Evolutionary conservation across 1,140 invertebrate species (phyloP).

Genomic region (Psix sp.): DNA sequence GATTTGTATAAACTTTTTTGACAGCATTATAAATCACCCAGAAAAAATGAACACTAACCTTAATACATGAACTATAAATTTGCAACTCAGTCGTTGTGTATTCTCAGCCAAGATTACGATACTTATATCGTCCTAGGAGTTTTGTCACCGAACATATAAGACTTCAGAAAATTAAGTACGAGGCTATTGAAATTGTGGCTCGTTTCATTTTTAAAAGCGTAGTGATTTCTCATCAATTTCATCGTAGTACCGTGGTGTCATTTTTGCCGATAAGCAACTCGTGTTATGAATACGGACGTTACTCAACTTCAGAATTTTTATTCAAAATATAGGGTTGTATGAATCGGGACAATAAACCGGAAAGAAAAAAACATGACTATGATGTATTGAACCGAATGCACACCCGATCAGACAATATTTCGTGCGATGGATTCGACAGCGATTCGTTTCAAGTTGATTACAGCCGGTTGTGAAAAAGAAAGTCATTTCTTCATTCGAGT

Average conservation of each 20-base stretch:
- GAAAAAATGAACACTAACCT: too few species aligned
- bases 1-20: too few species aligned
- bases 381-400: slow-evolving; percentile 34
- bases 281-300: slow-evolving; percentile 33
- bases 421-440: slow-evolving; percentile 24
- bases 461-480: slow-evolving; percentile 14
- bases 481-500: slow-evolving; percentile 5
- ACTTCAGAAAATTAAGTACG: slow-evolving; percentile 38
- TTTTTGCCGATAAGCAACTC: slow-evolving; percentile 40
- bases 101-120: too few species aligned
- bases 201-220: slow-evolving; percentile 36
- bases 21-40: too few species aligned
- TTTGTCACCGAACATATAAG: slow-evolving; percentile 29
- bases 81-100: too few species aligned
- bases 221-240: slow-evolving; percentile 43
- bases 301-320: slow-evolving; percentile 36
- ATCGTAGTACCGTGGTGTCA: slow-evolving; percentile 33
- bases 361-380: slow-evolving; percentile 27
- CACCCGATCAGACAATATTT: slow-evolving; percentile 31
- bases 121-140: slow-evolving; percentile 3
- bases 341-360: slow-evolving; percentile 28
- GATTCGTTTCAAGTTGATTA: slow-evolving; percentile 31
- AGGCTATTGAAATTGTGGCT: slow-evolving; percentile 33
- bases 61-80: too few species aligned
- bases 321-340: slow-evolving; percentile 43